Conservation (phyloP, 92 coral and sea anemone genomes). For the Heteractis magnifica region DNA sequence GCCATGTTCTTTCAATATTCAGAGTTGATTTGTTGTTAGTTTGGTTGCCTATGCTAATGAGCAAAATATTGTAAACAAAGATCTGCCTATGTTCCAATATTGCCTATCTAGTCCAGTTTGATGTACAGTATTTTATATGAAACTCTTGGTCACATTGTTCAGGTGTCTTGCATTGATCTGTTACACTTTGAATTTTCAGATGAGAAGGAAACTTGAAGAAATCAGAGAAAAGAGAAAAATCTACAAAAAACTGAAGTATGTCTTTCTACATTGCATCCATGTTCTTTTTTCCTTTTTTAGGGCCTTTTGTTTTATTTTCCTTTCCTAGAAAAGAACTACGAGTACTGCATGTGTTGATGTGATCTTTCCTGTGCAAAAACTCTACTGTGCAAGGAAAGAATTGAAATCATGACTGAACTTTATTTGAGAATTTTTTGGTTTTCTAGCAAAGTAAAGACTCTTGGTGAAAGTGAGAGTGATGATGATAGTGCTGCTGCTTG, state of each 20-base stretch:
- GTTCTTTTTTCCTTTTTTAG: neutral
- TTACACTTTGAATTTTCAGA: constrained; percentile 45
- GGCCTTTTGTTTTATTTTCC: too few species aligned
- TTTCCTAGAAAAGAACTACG: too few species aligned
- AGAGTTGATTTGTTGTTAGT: too few species aligned
- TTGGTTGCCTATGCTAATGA: too few species aligned
- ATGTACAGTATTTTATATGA: too few species aligned
- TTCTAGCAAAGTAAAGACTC: constrained; percentile 78
- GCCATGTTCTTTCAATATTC: too few species aligned
- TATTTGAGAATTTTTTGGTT: neutral
- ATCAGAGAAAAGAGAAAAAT: constrained; percentile 86
- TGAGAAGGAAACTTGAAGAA: constrained; percentile 87
- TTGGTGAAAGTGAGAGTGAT: constrained; percentile 76
- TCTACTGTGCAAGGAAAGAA: neutral
- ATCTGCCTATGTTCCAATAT: too few species aligned
- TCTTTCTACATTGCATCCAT: neutral
- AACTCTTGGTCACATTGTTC: too few species aligned
- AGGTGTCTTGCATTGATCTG: too few species aligned
- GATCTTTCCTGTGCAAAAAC: neutral
- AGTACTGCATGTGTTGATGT: neutral
- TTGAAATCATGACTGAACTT: neutral
- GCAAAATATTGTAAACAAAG: too few species aligned
- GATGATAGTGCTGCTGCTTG: constrained; percentile 84
- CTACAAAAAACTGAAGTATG: constrained; percentile 83
- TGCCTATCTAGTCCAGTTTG: too few species aligned